A percentile compares a stretch with the other conserved stretches of the same genome.
Evolutionary conservation across 2,113 vertebrate species (phyloP).

Genomic region (Ifrita kowaldi): DNA sequence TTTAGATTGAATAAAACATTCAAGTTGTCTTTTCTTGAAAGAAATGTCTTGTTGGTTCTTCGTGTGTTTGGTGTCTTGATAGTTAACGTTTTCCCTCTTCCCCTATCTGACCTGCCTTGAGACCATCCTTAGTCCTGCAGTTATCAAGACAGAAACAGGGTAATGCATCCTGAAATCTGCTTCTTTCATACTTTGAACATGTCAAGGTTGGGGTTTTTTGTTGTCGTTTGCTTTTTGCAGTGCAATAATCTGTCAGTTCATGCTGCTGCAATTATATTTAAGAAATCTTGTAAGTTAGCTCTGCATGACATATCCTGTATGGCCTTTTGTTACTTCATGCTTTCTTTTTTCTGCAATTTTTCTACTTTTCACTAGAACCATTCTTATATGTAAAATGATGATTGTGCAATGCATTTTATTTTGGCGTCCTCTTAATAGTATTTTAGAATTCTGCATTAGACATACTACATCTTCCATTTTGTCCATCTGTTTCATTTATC

Average conservation of each 20-base stretch:
- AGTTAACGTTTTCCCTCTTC: background rate
- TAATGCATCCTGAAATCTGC: background rate
- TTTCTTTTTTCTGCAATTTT: background rate
- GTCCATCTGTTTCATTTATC: background rate
- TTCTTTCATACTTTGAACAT: background rate
- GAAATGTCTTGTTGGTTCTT: background rate
- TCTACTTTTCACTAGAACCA: background rate
- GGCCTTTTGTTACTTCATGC: background rate
- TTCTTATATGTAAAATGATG: background rate
- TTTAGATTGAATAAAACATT: background rate
- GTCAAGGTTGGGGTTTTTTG: rapidly evolving
- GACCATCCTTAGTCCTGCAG: background rate
- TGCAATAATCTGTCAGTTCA: background rate
- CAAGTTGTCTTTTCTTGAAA: background rate
- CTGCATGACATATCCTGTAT: background rate
- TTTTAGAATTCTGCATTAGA: background rate
- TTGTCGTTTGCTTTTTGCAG: background rate
- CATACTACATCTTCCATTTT: background rate
- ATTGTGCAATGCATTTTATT: background rate
- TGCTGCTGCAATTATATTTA: background rate
- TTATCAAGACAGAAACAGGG: background rate
- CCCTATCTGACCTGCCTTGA: background rate
- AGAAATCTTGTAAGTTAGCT: background rate
- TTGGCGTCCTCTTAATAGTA: background rate
- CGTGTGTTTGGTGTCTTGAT: rapidly evolving